Percentiles rank a stretch among this genome's conserved stretches.
Evolutionary conservation across 2,113 vertebrate genomes (phyloP).

Genomic region (Lophochroa leadbeateri): DNA sequence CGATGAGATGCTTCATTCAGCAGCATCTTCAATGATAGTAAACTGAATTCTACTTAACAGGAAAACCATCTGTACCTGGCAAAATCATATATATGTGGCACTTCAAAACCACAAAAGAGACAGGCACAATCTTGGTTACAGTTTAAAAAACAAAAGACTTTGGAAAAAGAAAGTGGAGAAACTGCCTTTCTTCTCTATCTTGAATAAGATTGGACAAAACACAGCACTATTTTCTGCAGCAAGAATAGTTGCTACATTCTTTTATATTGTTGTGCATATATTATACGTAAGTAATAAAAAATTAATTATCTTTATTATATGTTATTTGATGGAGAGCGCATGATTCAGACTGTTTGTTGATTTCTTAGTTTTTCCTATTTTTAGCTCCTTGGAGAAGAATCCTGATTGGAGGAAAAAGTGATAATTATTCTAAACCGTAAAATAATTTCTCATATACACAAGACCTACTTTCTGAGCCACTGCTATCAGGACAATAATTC

Average conservation of each 20-base stretch:
- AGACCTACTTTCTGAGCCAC: neutral
- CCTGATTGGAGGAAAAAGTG: neutral
- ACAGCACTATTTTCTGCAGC: neutral
- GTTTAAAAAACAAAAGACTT: neutral
- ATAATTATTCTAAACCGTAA: neutral
- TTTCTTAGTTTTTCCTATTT: neutral
- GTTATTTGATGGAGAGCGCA: neutral
- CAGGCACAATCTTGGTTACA: neutral
- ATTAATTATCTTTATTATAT: neutral
- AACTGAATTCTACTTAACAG: neutral
- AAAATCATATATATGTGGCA: neutral
- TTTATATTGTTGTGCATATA: neutral
- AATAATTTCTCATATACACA: neutral
- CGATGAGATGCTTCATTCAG: neutral
- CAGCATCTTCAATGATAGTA: neutral
- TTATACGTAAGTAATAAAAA: neutral
- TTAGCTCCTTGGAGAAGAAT: neutral
- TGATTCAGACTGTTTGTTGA: neutral
- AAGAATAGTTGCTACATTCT: neutral
- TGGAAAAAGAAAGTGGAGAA: neutral
- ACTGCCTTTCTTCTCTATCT: neutral
- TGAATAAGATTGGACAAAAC: neutral
- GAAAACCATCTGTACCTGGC: neutral
- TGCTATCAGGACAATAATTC: neutral
- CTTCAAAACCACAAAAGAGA: neutral